phyloP scores from a whole-genome alignment of 2,797 vertebrate species.

The Setipinna tenuifilis region DNA sequence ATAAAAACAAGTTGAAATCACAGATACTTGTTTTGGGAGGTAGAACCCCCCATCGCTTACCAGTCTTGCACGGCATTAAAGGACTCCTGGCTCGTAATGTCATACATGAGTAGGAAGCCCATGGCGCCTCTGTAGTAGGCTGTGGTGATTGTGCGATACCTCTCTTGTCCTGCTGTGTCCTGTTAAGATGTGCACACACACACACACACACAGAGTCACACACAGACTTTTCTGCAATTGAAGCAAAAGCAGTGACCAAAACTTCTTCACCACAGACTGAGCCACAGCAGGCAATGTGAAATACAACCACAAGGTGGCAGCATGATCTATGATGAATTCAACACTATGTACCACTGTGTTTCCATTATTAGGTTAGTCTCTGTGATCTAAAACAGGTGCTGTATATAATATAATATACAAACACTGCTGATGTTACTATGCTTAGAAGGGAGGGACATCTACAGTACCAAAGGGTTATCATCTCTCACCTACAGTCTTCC shows the following conservation, averaged over 20 bases:
- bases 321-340: neutral
- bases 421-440: neutral
- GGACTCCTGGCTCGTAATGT: constrained; percentile 88
- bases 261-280: too few species aligned
- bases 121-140: constrained; percentile 93
- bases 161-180: constrained; percentile 93
- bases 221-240: too few species aligned
- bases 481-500: neutral
- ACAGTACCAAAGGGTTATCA: neutral
- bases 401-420: neutral
- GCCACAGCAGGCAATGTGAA: neutral
- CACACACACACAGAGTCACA: neutral
- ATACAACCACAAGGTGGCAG: constrained; percentile 4
- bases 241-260: too few species aligned
- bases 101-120: constrained; percentile 94
- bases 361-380: neutral
- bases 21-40: neutral
- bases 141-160: constrained; percentile 92
- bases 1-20: neutral
- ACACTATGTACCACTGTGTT: neutral
- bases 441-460: neutral
- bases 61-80: constrained; percentile 89
- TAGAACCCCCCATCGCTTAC: constrained; percentile 66
- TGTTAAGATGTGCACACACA: constrained; percentile 54
- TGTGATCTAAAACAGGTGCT: neutral